A percentile compares a stretch with the other conserved stretches of the same genome.
Evolutionary conservation across 2,113 vertebrate species (phyloP).

Genomic region (Syngnathus floridae): DNA sequence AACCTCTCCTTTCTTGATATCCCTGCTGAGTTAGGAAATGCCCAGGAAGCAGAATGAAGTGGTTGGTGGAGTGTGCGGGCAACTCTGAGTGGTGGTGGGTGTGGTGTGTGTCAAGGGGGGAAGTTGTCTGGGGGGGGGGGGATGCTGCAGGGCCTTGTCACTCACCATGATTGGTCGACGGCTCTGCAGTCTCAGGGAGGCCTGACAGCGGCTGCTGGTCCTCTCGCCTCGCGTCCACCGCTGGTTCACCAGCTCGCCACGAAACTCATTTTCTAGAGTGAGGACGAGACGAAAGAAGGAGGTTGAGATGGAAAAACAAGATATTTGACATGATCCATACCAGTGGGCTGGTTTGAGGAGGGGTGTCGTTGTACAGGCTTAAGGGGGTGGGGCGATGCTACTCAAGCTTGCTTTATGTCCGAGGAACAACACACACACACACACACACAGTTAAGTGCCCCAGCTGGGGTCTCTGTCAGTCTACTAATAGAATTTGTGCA

Average conservation of each 20-base stretch:
- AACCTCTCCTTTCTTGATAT: conserved; percentile 19
- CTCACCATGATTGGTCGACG: conserved; percentile 82
- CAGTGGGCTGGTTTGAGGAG: conserved; percentile 17
- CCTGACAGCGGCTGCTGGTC: conserved; percentile 82
- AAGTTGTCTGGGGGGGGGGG: not conserved
- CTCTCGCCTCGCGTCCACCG: conserved; percentile 91
- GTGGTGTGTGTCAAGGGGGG: not conserved
- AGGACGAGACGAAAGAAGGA: conserved; percentile 1
- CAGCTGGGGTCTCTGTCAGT: conserved; percentile 70
- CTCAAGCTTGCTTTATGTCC: conserved; percentile 56
- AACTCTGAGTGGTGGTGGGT: conserved; percentile 10
- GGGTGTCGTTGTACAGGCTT: conserved; percentile 23
- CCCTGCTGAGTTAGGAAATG: conserved; percentile 52
- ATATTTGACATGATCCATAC: conserved; percentile 37
- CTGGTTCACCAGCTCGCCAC: conserved; percentile 91
- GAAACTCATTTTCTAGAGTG: conserved; percentile 90
- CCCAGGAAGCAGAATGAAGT: conserved; percentile 57
- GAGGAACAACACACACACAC: conserved; percentile 31
- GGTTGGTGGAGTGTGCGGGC: conserved; percentile 15
- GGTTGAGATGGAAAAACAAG: not conserved
- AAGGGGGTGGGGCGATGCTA: conserved; percentile 27
- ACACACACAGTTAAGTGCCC: conserved; percentile 47
- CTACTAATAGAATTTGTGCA: conserved; percentile 69
- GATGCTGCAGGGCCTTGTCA: conserved; percentile 16
- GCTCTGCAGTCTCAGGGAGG: conserved; percentile 76